These are phyloP conservation scores for Triplophysa rosa DNA, from an alignment of 2,113 vertebrate genomes.

Conservation along the genomic window DNA sequence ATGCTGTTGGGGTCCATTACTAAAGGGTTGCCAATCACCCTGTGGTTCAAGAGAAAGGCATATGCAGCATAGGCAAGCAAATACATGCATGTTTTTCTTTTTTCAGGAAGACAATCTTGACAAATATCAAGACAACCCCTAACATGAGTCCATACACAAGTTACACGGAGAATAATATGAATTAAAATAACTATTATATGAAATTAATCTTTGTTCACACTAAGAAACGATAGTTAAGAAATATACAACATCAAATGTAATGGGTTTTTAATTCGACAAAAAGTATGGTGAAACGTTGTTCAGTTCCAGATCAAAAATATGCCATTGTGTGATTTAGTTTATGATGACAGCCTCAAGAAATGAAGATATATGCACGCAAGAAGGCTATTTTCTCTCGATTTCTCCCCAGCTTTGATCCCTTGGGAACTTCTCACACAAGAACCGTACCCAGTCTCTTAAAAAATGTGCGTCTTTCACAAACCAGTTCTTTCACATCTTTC, in stretches of 20 bases:
- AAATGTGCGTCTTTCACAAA: background rate
- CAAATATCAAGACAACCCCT: too few relatives aligned
- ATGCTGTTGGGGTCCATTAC: conserved; percentile 88
- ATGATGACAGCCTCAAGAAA: background rate
- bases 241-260: too few relatives aligned
- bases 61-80: background rate
- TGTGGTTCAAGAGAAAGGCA: conserved; percentile 51
- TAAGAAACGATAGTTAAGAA: too few relatives aligned
- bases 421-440: background rate
- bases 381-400: background rate
- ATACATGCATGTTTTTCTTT: background rate
- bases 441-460: background rate
- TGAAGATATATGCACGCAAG: background rate
- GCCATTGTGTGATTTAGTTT: background rate
- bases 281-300: too few relatives aligned
- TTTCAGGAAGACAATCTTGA: background rate
- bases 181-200: too few relatives aligned
- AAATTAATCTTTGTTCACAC: too few relatives aligned
- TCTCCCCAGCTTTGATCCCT: background rate
- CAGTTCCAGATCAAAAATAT: background rate
- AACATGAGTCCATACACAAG: too few relatives aligned
- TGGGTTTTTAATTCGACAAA: too few relatives aligned
- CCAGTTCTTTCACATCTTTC: background rate
- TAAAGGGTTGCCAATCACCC: conserved; percentile 84
- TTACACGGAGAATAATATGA: too few relatives aligned